Conservation (phyloP, 2,113 vertebrate species). For the Parotia lawesii region DNA sequence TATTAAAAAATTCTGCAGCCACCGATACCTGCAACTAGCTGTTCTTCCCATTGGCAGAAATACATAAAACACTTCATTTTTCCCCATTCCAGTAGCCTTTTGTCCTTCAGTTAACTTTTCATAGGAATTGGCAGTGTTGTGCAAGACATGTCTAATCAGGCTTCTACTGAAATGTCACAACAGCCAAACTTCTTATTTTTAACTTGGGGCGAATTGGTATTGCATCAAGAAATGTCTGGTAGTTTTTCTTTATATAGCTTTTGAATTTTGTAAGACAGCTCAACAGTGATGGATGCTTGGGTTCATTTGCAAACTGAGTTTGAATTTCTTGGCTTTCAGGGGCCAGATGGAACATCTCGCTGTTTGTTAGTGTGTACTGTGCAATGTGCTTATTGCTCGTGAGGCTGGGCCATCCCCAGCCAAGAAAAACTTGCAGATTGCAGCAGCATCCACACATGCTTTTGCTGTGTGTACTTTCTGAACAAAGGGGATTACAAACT, state of each 20-base stretch:
- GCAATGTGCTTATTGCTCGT: fast-evolving
- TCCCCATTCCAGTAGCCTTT: neutral
- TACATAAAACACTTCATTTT: neutral
- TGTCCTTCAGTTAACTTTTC: constrained; percentile 36
- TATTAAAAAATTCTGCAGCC: neutral
- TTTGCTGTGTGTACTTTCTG: neutral
- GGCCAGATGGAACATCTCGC: fast-evolving
- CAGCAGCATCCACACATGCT: fast-evolving
- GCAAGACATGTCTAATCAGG: constrained; percentile 17
- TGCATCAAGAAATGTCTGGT: constrained; percentile 70
- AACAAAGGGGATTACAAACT: neutral
- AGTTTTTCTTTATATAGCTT: constrained; percentile 68
- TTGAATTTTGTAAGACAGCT: constrained; percentile 16
- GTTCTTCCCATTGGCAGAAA: neutral
- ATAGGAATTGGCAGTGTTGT: constrained; percentile 24
- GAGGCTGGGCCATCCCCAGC: neutral
- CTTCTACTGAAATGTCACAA: constrained; percentile 59
- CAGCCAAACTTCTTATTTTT: constrained; percentile 64
- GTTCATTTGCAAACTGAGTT: neutral
- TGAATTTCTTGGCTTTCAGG: neutral
- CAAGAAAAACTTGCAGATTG: neutral
- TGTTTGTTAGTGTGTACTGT: neutral
- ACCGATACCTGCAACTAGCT: neutral
- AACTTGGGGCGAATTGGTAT: constrained; percentile 30
- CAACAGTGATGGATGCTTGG: neutral